Base-by-base conservation (phyloP, 2,113 vertebrate species). In the Phrynosoma blainvillii region DNA sequence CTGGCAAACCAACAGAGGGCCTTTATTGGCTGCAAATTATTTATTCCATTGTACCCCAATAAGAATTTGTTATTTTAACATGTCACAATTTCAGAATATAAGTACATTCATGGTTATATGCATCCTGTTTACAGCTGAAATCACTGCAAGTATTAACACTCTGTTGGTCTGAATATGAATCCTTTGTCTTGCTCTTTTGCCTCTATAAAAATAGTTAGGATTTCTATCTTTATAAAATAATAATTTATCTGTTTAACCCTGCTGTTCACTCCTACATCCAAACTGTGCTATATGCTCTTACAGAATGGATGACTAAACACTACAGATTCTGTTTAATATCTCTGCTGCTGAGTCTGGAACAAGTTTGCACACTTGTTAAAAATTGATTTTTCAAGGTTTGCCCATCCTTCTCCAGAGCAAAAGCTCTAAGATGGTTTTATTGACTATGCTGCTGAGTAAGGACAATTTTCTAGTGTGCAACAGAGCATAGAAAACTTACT, bases 251-350 rank as follows among this genome's bases (percentile, higher is more conserved):
- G 27, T 75, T 56, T 90, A 88, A 85, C 76, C 27, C 68, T 52
- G 84, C 78, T 62, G 54, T 10, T 42, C 30, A 85, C 30, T 21
- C 23, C 83, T 84, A 52, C 65, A 87, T 59, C 80, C 79, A 86
- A 73, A 84, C 20, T 82, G 10, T 47, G 30, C 20, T 81, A 80
- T 91, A 7, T 91, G 73, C 85, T 93, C 90, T 86, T 89, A 1
- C 36, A 77, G 62, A 89, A 74, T 66, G 0, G 0, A 23, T 84
- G 47, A 87, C 54, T 47, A 47, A 47, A 47, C 7, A 47, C 47
- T 42, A 74, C 0, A 1, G 14, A 6, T 18, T 84, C 77, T 86
- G 79, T 25, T 71, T 70, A 74, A 2, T 89, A 90, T 88, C 74
- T 76, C 27, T 88, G 62, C 68, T 87, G 68, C 23, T 89, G 11